Evolutionary conservation across 2,113 vertebrate genomes (phyloP), one percentile per base, ranked within the genome.

Genomic region (Sinosuthora webbiana): DNA sequence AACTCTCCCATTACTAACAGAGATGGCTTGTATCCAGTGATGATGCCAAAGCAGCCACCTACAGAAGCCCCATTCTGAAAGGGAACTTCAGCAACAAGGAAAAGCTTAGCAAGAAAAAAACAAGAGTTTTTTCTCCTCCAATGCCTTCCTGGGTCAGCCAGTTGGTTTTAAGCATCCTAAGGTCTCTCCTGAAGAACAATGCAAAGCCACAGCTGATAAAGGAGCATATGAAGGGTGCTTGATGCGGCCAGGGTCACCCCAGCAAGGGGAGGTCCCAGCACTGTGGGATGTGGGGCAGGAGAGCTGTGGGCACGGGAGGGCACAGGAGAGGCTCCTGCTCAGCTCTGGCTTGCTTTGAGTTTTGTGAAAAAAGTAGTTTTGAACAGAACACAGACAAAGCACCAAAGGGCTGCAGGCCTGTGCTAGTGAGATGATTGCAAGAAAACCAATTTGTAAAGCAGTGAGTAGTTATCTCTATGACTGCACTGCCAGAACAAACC

Each of bases 371-470:
- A 73, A 47, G 11, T 11, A 13, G 10, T 64, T 77, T 77, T 63
- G 39, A 87, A 64, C 16, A 78, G 60, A 76, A 35, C 20, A 62
- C 10, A 37, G 37, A 33, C 4, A 30, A 23, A 77, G 45, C 21
- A 73, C 50, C 44, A 78, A 64, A 65, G 65, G 52, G 30, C 73
- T 63, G 17, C 52, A n/a, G 49, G 74, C 69, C 74, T 16, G 1
- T 28, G 81, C 94, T 35, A 82, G 63, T 42, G 79, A 93, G 87
- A 75, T 70, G 95, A 78, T 73, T 87, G 80, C 53, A 75, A 67
- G 50, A 78, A 96, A 94, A 90, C 82, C 93, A 94, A 92, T 95
- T 90, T 88, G 78, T 88, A 91, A 94, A 96, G 95, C 94, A 2
- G 0, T 20, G 75, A 89, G 82, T 83, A 84, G 96, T 95, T 97